Evolutionary conservation across 2,888 invertebrate species (phyloP).

Genomic region (Amphipoea oculea): DNA sequence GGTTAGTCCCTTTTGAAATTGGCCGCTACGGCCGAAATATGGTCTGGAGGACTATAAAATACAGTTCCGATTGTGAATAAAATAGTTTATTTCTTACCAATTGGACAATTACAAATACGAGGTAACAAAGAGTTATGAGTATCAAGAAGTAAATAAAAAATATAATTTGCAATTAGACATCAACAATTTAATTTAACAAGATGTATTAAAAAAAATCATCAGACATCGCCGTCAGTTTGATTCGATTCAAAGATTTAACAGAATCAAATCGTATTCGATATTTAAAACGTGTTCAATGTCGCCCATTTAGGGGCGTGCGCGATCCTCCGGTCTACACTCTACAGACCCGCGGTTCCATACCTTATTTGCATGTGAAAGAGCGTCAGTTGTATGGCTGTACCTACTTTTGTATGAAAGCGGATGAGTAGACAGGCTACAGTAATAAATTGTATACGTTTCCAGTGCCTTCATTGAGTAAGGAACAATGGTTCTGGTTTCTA

Average conservation of each 20-base stretch:
- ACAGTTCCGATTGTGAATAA: background rate
- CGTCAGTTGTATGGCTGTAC: conserved; percentile 71
- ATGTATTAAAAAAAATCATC: conserved; percentile 4
- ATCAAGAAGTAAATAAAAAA: background rate
- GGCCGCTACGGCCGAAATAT: background rate
- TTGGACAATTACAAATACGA: background rate
- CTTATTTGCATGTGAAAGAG: conserved; percentile 85
- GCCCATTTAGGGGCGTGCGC: conserved; percentile 68
- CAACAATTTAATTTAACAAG: background rate
- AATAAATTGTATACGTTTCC: conserved; percentile 73
- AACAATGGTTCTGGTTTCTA: conserved; percentile 47
- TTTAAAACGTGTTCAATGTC: conserved; percentile 84
- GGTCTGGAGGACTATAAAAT: background rate
- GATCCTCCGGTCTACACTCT: conserved; percentile 34
- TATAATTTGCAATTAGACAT: background rate
- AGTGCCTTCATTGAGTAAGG: conserved; percentile 57
- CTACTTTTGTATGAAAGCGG: conserved; percentile 72
- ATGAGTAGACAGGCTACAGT: conserved; percentile 68
- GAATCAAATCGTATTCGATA: conserved; percentile 84
- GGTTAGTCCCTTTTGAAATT: background rate
- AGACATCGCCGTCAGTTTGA: background rate
- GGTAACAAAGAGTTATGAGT: background rate
- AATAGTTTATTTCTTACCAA: background rate
- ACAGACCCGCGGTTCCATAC: conserved; percentile 66
- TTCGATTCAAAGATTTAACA: conserved; percentile 70